Evolutionary conservation across 2,113 vertebrate species (phyloP).

Genomic region (Clinocottus analis): DNA sequence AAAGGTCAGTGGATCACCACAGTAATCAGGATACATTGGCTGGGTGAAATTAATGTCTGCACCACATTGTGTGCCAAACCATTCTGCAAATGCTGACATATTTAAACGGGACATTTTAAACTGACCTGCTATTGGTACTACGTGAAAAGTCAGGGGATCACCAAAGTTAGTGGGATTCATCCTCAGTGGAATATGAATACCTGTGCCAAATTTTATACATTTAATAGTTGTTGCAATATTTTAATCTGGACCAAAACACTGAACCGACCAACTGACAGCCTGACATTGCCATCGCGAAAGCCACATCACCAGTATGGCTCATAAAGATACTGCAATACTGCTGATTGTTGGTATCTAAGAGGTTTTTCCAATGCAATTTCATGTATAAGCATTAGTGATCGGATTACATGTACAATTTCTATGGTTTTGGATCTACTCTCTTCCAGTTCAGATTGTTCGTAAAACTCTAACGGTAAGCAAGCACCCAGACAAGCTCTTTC

Average conservation of each 20-base stretch:
- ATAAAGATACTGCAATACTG: background rate
- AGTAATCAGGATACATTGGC: background rate
- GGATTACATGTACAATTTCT: no score
- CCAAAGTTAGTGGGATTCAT: background rate
- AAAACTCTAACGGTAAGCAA: no score
- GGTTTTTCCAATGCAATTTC: no score
- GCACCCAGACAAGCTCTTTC: no score
- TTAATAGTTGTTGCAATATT: background rate
- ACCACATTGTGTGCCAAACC: background rate
- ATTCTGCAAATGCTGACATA: background rate
- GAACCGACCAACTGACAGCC: background rate
- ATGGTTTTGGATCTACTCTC: no score
- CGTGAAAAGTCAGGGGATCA: background rate
- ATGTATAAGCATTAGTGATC: no score
- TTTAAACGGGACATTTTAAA: background rate
- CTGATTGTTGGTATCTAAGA: background rate
- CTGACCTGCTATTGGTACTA: background rate
- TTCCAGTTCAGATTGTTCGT: no score
- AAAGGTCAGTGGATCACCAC: background rate
- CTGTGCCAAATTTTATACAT: background rate
- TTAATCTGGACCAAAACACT: background rate
- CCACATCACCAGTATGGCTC: no score
- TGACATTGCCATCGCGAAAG: background rate
- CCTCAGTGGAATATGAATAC: background rate
- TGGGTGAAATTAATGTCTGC: no score